Conservation (phyloP, 1,140 invertebrate species). For the Drosophila arawakana region DNA sequence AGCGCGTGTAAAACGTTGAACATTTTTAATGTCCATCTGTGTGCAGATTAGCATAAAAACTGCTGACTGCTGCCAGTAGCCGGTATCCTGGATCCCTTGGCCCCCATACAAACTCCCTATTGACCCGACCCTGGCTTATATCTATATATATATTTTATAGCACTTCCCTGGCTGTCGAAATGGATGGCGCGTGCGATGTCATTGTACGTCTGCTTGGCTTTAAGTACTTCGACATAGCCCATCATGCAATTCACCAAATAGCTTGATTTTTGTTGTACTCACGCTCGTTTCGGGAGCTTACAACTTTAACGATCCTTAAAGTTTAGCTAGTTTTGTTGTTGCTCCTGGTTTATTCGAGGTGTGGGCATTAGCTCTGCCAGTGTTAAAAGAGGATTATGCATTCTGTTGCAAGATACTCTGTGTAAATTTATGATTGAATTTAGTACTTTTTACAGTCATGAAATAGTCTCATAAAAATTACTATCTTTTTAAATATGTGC, state of each 20-base stretch:
- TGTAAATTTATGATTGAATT: not conserved
- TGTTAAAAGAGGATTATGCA: not conserved
- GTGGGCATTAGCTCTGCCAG: not conserved
- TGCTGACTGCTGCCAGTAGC: slow-evolving; percentile 30
- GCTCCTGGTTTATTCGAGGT: not conserved
- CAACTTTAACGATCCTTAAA: slow-evolving; percentile 53
- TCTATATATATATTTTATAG: slow-evolving; percentile 2
- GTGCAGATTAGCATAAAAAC: slow-evolving; percentile 75
- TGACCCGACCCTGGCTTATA: slow-evolving; percentile 1
- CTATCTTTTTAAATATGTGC: no score
- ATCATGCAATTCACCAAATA: slow-evolving; percentile 57
- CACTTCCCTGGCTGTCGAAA: slow-evolving; percentile 8
- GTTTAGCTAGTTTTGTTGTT: slow-evolving; percentile 10
- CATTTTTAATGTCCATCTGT: slow-evolving; percentile 78
- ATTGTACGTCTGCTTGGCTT: slow-evolving; percentile 67
- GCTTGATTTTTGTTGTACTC: slow-evolving; percentile 55
- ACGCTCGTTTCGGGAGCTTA: slow-evolving; percentile 35
- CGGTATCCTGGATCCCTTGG: slow-evolving; percentile 1
- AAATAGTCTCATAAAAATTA: not conserved
- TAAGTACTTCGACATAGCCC: slow-evolving; percentile 40
- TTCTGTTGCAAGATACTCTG: not conserved
- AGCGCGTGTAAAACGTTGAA: slow-evolving; percentile 72
- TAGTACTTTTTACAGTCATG: not conserved
- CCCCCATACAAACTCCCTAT: not conserved
- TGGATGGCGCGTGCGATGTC: slow-evolving; percentile 39